A percentile compares a stretch with the other conserved stretches of the same genome.
Conservation (phyloP, 2,888 invertebrate species). For the Euplexia lucipara region DNA sequence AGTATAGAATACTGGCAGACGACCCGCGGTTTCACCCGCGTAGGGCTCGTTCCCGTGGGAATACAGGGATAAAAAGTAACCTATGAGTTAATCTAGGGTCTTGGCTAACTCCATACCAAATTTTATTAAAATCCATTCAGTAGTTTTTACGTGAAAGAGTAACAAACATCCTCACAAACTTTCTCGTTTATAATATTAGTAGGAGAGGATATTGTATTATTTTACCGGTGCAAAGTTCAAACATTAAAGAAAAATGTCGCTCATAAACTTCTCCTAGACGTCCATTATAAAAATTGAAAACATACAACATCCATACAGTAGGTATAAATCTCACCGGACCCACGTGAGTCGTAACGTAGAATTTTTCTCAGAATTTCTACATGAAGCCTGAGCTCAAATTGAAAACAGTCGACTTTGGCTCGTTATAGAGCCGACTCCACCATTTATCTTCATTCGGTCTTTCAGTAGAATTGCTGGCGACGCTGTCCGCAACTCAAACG, state of each 20-base stretch:
- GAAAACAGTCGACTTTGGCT: conserved; percentile 89
- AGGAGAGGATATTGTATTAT: no score
- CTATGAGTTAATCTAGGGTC: no score
- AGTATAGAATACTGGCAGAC: no score
- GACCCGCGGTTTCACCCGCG: no score
- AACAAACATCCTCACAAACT: no score
- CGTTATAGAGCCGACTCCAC: conserved; percentile 86
- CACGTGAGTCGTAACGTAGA: conserved; percentile 61
- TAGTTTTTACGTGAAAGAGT: no score
- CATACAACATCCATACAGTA: conserved; percentile 25
- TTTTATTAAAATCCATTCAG: no score
- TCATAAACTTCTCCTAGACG: conserved; percentile 44
- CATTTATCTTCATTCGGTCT: conserved; percentile 90
- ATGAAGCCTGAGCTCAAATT: conserved; percentile 82
- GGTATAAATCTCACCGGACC: conserved; percentile 45
- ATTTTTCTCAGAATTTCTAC: conserved; percentile 80
- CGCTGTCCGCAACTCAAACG: conserved; percentile 88
- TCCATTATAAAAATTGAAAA: conserved; percentile 61
- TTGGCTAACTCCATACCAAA: no score
- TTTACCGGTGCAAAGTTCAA: conserved; percentile 6
- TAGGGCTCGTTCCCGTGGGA: no score
- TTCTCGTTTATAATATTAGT: no score
- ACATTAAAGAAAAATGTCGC: conserved; percentile 31
- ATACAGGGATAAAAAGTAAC: no score
- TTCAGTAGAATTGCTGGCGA: conserved; percentile 88